Conservation (phyloP, 2,113 vertebrate genomes). For the Sitta europaea region DNA sequence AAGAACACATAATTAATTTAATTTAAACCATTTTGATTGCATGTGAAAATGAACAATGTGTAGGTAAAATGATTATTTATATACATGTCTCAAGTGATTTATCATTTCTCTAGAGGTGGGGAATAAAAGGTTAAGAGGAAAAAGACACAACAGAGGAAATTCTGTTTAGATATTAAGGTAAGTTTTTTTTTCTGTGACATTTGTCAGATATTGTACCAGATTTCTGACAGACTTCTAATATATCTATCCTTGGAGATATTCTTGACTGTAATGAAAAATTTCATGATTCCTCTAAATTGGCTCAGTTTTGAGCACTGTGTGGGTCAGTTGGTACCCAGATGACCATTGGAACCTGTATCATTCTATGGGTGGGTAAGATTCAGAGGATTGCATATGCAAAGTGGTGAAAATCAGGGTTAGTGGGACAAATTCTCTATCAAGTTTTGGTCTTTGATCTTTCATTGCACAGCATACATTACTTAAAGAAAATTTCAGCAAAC, state of each 20-base stretch:
- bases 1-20: not conserved
- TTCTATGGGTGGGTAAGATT: not conserved
- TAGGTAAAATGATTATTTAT: not conserved
- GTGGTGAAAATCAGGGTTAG: not conserved
- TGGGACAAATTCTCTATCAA: not conserved
- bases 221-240: not conserved
- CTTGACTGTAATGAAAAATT: not conserved
- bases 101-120: not conserved
- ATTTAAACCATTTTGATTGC: not conserved
- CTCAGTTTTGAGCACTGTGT: not conserved
- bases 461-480: not conserved
- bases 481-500: not conserved
- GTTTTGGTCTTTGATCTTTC: not conserved
- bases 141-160: not conserved
- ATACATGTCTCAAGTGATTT: not conserved
- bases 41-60: not conserved
- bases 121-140: not conserved
- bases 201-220: not conserved
- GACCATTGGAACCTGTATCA: not conserved
- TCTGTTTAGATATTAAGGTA: not conserved
- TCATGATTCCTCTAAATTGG: not conserved
- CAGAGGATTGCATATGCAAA: not conserved
- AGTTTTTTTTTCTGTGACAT: not conserved
- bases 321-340: not conserved
- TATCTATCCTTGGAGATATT: not conserved